These are phyloP conservation scores for Megathymus violae DNA, from an alignment of 1,140 invertebrate genomes.

Conservation along the genomic window DNA sequence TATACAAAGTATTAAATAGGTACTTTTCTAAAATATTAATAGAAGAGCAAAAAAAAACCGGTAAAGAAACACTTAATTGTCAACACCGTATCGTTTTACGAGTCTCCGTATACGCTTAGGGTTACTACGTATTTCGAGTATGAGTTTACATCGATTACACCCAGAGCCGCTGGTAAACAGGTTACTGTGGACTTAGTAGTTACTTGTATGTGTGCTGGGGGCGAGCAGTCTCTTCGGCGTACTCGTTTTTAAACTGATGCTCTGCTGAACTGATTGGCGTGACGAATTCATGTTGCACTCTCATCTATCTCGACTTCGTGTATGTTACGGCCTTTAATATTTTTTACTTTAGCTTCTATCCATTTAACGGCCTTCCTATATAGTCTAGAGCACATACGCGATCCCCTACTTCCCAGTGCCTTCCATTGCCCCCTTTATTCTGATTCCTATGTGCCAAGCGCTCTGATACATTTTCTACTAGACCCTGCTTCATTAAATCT, in stretches of 20 bases:
- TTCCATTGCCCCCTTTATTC: not conserved
- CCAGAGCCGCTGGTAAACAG: not conserved
- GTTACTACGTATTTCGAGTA: not conserved
- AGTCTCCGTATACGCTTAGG: not conserved
- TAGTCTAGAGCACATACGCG: constrained; percentile 5
- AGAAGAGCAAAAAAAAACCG: too few species aligned
- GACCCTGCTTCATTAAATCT: constrained; percentile 2
- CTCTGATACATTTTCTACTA: not conserved
- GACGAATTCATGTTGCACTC: not conserved
- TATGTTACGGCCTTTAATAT: constrained; percentile 1
- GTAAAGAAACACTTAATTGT: not conserved
- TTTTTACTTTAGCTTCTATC: constrained; percentile 11
- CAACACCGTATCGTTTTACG: not conserved
- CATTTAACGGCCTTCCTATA: constrained; percentile 22
- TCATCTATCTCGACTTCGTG: constrained; percentile 3
- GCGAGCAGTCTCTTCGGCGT: not conserved
- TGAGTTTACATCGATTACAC: not conserved
- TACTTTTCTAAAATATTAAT: not conserved
- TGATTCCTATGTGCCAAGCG: not conserved
- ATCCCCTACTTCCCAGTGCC: not conserved
- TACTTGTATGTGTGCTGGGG: not conserved
- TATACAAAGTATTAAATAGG: too few species aligned
- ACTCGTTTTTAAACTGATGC: too few species aligned
- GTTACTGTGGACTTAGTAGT: not conserved
- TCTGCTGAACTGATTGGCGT: not conserved